Evolutionary conservation across 2,888 invertebrate species (phyloP).

Genomic region (Entomobrya proxima): DNA sequence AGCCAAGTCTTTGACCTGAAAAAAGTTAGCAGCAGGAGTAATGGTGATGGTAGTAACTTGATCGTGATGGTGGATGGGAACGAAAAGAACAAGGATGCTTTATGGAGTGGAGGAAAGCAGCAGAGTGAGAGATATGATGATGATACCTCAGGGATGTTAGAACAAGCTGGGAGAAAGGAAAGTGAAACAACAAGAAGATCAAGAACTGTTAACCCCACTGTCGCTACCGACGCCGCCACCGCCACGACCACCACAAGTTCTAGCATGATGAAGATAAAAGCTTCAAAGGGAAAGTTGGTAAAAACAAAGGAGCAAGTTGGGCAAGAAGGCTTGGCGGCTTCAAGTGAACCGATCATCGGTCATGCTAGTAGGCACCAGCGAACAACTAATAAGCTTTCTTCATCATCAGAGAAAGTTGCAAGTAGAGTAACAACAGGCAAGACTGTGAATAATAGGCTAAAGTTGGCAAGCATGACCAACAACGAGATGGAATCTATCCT

Average conservation of each 20-base stretch:
- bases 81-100: slow-evolving; percentile 33
- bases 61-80: slow-evolving; percentile 11
- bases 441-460: slow-evolving; percentile 16
- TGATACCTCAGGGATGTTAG: slow-evolving; percentile 58
- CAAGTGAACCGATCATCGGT: slow-evolving; percentile 35
- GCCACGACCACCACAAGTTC: slow-evolving; percentile 25
- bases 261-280: slow-evolving; percentile 36
- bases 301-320: slow-evolving; percentile 41
- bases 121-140: slow-evolving; percentile 59
- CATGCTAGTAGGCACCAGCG: slow-evolving; percentile 35
- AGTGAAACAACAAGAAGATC: slow-evolving; percentile 52
- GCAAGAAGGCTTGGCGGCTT: slow-evolving; percentile 1
- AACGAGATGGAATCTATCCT: slow-evolving; percentile 16
- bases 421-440: background rate
- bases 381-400: slow-evolving; percentile 47
- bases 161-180: slow-evolving; percentile 47
- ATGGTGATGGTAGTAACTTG: background rate
- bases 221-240: slow-evolving; percentile 2
- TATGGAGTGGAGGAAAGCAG: slow-evolving; percentile 40
- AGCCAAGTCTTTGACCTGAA: slow-evolving; percentile 55
- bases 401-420: slow-evolving; percentile 48
- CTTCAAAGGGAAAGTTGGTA: slow-evolving; percentile 40
- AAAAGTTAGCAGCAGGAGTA: slow-evolving; percentile 35
- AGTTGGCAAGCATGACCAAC: slow-evolving; percentile 10
- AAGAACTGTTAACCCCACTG: slow-evolving; percentile 53